Conservation (phyloP, 1,140 invertebrate species). For the Helicoverpa zea region DNA sequence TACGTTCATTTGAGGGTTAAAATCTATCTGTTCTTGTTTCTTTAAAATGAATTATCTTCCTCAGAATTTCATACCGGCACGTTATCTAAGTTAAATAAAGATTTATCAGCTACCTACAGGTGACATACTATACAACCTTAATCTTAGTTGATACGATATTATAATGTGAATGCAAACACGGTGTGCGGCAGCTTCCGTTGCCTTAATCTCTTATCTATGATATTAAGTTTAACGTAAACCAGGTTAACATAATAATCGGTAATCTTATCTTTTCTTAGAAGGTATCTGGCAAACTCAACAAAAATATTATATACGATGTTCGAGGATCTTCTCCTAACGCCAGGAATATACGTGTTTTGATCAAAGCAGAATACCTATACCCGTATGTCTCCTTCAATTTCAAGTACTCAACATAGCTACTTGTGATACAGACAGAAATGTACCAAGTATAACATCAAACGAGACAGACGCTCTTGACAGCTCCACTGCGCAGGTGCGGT, state of each 20-base stretch:
- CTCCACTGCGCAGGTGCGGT: slow-evolving; percentile 25
- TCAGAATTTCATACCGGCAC: slow-evolving; percentile 52
- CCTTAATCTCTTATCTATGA: slow-evolving; percentile 77
- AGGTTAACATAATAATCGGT: slow-evolving; percentile 57
- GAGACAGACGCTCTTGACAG: slow-evolving; percentile 1
- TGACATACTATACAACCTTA: slow-evolving; percentile 79
- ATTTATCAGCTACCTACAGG: slow-evolving; percentile 80
- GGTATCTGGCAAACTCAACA: background rate
- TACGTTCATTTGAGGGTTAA: background rate
- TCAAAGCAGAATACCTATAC: background rate
- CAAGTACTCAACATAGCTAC: background rate
- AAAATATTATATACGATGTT: no score
- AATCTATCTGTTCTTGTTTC: background rate
- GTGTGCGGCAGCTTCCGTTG: slow-evolving; percentile 79
- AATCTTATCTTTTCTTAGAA: slow-evolving; percentile 53
- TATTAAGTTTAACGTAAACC: slow-evolving; percentile 56
- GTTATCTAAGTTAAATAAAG: slow-evolving; percentile 78
- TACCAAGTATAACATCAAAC: background rate
- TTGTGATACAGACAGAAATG: background rate
- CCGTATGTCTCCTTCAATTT: background rate
- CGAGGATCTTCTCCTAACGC: background rate
- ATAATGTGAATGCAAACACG: slow-evolving; percentile 74
- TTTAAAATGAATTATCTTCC: slow-evolving; percentile 24
- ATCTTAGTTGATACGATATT: slow-evolving; percentile 80
- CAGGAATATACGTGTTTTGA: slow-evolving; percentile 2